Percentiles rank a stretch among this genome's conserved stretches.
Evolutionary conservation across 2,888 invertebrate genomes (phyloP).

Genomic region (Catocala sponsa): DNA sequence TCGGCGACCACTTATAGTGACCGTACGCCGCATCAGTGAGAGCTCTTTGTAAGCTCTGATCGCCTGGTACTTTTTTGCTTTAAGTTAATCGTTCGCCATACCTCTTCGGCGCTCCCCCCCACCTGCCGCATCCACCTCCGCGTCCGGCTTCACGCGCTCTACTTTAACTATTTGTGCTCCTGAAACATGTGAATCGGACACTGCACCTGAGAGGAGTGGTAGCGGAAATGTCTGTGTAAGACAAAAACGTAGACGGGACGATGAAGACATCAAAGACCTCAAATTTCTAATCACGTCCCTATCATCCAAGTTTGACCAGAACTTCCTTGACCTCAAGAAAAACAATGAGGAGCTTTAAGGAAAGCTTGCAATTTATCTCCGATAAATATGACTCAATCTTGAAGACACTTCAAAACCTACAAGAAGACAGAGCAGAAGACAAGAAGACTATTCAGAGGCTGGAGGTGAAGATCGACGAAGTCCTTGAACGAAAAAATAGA

Average conservation of each 20-base stretch:
- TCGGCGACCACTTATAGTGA: too few species aligned
- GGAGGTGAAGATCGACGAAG: constrained; percentile 6
- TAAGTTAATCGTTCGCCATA: too few species aligned
- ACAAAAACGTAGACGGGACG: constrained; percentile 7
- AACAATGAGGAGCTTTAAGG: constrained; percentile 7
- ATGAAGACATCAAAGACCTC: constrained; percentile 8
- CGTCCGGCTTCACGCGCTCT: too few species aligned
- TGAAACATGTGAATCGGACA: constrained; percentile 7
- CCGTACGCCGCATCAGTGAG: too few species aligned
- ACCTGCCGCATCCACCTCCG: too few species aligned
- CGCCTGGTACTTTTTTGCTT: too few species aligned
- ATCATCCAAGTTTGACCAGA: constrained; percentile 4
- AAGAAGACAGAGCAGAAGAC: constrained; percentile 5
- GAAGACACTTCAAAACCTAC: not conserved
- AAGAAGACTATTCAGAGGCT: constrained; percentile 3
- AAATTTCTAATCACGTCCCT: constrained; percentile 4
- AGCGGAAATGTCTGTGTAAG: not conserved
- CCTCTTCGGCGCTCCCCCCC: too few species aligned
- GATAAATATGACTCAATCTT: constrained; percentile 12
- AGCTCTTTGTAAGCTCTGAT: too few species aligned
- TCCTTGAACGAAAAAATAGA: constrained; percentile 1
- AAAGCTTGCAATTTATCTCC: constrained; percentile 10
- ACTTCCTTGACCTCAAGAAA: not conserved
- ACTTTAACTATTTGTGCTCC: too few species aligned
- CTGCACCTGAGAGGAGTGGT: not conserved